Percentiles rank a stretch among this genome's conserved stretches.
These are phyloP conservation scores for Picus viridis DNA, from an alignment of 2,797 vertebrate genomes.

Conservation along the genomic window DNA sequence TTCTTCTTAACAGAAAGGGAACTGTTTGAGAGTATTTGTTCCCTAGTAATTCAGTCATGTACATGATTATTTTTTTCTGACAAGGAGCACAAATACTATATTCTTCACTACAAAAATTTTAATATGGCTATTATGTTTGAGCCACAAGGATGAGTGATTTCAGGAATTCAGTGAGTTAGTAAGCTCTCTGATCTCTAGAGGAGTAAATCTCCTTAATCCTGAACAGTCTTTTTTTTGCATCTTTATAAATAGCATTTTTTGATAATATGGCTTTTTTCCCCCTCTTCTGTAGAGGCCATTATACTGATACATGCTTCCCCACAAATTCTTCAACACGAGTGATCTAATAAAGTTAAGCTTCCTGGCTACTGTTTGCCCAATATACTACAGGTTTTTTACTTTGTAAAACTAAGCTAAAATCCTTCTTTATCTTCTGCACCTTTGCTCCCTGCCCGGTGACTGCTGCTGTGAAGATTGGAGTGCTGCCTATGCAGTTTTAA, in stretches of 20 bases:
- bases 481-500: slow-evolving; percentile 34
- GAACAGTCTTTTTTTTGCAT: background rate
- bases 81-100: background rate
- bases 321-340: background rate
- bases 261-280: background rate
- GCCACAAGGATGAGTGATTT: background rate
- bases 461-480: slow-evolving; percentile 3
- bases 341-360: background rate
- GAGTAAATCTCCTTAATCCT: background rate
- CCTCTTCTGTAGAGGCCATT: background rate
- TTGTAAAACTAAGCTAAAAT: background rate
- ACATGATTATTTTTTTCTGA: background rate
- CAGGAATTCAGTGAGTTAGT: background rate
- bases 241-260: background rate
- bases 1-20: background rate
- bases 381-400: background rate
- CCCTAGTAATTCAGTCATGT: background rate
- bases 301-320: background rate
- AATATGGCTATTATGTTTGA: background rate
- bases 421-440: background rate
- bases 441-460: background rate
- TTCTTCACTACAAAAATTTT: background rate
- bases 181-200: background rate
- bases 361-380: background rate
- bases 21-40: background rate